A percentile compares a stretch with the other conserved stretches of the same genome.
These are phyloP conservation scores for Auanema sp. DNA, from an alignment of 2,888 invertebrate genomes.

Conservation along the genomic window DNA sequence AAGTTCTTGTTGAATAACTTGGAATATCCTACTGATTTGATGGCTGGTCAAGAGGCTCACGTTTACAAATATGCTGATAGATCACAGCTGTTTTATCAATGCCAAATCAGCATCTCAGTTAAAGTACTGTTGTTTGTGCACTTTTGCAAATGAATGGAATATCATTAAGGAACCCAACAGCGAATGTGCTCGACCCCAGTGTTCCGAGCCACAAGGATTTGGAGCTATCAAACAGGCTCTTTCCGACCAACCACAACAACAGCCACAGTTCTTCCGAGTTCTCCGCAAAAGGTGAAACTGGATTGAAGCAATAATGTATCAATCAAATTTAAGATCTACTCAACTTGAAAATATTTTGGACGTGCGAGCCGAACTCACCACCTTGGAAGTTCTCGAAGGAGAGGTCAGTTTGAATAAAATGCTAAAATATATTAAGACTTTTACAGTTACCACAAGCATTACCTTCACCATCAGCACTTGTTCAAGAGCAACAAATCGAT, in stretches of 20 bases:
- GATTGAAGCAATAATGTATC: background rate
- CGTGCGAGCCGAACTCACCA: constrained; percentile 59
- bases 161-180: constrained; percentile 51
- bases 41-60: constrained; percentile 63
- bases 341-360: constrained; percentile 53
- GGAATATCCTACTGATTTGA: constrained; percentile 63
- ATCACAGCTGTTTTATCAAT: constrained; percentile 63
- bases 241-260: constrained; percentile 4
- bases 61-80: constrained; percentile 64
- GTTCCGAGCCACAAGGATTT: constrained; percentile 60
- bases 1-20: constrained; percentile 63
- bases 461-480: constrained; percentile 16
- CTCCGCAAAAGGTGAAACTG: constrained; percentile 42
- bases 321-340: constrained; percentile 12
- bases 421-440: constrained; percentile 1
- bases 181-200: constrained; percentile 61
- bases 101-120: constrained; percentile 62
- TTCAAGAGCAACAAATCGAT: constrained; percentile 7
- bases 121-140: constrained; percentile 27
- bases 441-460: background rate
- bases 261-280: constrained; percentile 47
- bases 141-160: background rate
- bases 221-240: constrained; percentile 47
- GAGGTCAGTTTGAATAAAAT: constrained; percentile 23
- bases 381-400: constrained; percentile 56